Evolutionary conservation across 2,888 invertebrate genomes (phyloP), one percentile per base, ranked within the genome.

Genomic region (Amblyjoppa proteus): DNA sequence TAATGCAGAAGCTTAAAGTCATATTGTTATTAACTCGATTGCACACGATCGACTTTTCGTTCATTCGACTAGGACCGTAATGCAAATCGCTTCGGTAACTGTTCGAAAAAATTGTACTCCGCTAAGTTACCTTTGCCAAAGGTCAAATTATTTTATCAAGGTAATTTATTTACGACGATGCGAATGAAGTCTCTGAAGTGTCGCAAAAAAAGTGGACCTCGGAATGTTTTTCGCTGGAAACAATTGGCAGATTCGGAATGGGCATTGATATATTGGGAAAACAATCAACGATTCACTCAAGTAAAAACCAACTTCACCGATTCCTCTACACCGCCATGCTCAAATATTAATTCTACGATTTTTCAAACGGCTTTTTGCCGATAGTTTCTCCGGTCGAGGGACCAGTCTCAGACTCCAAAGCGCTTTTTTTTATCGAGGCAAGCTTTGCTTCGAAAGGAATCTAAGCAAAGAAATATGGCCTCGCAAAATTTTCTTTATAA

Each of bases 401-500:
- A 45, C 13, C 45, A 13, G 45, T 45, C 45, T 45, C 3, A 45
- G 13, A 45, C 45, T 45, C 45, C 45, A 25, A 56, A 56, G 11
- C 20, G 56, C 3, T 61, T 11, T 31, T 16, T 31, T 16, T 31
- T 11, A 31, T 16, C 16, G 16, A 2, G 28, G 9, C 3, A 28
- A 61, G 5, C 13, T 61, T 16, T 61, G 16, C 28, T 16, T 20
- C 2, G 7, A 56, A 45, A 28, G 16, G 25, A 45, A 68, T 28
- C 16, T 28, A 16, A 25, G 20, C 20, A 9, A 4, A 38, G 53
- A 68, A 74, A 56, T 16, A 41, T 38, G 3, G 58, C 3, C 34
- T 53, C 56, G 7, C 34, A 66, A 20, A 38, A 9, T 3, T 68
- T 64, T 16, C 34, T 83, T 71, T 73, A 31, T 68, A 73, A 80